Percentiles rank a stretch among this genome's conserved stretches.
These are phyloP conservation scores for Archocentrus centrarchus DNA, from an alignment of 2,113 vertebrate species.

Conservation along the genomic window DNA sequence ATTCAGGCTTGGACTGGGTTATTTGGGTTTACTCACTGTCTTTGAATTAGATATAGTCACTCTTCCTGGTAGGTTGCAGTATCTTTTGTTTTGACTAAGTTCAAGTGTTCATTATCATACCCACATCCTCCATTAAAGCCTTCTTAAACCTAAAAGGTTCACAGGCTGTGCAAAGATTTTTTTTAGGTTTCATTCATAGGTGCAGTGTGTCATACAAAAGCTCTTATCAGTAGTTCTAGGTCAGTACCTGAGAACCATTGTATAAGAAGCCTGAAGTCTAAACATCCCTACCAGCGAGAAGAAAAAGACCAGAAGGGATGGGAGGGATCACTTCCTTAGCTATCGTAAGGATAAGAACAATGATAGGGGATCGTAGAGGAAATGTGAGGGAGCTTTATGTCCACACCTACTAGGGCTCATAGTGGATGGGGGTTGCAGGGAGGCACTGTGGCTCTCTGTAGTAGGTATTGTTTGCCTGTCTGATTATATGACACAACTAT, in stretches of 20 bases:
- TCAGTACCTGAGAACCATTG: constrained; percentile 54
- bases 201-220: background rate
- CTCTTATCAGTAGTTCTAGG: constrained; percentile 11
- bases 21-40: constrained; percentile 44
- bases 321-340: constrained; percentile 69
- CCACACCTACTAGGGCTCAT: constrained; percentile 38
- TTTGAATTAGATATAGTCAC: background rate
- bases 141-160: constrained; percentile 5
- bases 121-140: background rate
- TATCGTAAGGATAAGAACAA: constrained; percentile 64
- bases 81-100: constrained; percentile 42
- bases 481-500: constrained; percentile 58
- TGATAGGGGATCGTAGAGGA: constrained; percentile 63
- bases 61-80: constrained; percentile 17
- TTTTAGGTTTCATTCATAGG: background rate
- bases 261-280: constrained; percentile 58
- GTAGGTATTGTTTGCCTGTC: constrained; percentile 57
- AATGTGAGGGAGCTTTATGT: constrained; percentile 36
- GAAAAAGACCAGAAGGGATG: constrained; percentile 59
- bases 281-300: constrained; percentile 62
- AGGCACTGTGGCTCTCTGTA: constrained; percentile 26
- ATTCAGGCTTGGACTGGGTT: constrained; percentile 13
- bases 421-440: constrained; percentile 3
- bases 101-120: background rate
- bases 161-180: background rate